These are phyloP conservation scores for Aphidoletes aphidimyza DNA, from an alignment of 2,888 invertebrate species.

Conservation along the genomic window DNA sequence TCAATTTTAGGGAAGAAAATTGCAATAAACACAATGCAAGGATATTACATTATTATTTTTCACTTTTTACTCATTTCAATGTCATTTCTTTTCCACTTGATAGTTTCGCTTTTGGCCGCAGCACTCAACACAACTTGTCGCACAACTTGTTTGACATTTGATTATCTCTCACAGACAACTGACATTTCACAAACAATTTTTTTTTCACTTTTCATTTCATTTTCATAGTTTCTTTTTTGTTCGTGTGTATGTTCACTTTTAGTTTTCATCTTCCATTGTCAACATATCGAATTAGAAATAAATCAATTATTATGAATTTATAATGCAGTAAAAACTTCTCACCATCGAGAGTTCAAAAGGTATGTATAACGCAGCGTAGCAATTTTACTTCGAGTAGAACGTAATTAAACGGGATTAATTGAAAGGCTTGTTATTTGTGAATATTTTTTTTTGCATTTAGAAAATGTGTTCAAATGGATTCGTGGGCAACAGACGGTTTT, in stretches of 20 bases:
- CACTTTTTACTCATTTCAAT: background rate
- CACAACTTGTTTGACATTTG: background rate
- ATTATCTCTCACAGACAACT: background rate
- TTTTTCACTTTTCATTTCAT: background rate
- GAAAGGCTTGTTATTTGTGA: too few relatives aligned
- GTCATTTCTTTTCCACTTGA: background rate
- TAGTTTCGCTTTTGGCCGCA: too few relatives aligned
- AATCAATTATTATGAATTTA: background rate
- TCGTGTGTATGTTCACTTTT: conserved; percentile 1
- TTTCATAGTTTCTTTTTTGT: background rate
- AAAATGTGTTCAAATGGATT: conserved; percentile 64
- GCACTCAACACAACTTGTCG: background rate
- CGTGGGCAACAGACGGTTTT: conserved; percentile 66
- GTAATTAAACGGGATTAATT: too few relatives aligned
- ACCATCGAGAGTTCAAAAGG: background rate
- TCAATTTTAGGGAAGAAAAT: background rate
- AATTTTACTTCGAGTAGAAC: background rate
- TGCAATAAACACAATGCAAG: background rate
- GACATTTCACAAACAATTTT: conserved; percentile 2
- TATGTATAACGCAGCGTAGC: background rate
- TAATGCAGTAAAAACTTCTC: background rate
- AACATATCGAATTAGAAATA: conserved; percentile 2
- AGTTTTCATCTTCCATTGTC: conserved; percentile 43
- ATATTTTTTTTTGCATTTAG: conserved; percentile 59
- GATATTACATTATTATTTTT: background rate